Evolutionary conservation across 2,797 vertebrate genomes (phyloP).

Genomic region (Passerculus sandwichensis): DNA sequence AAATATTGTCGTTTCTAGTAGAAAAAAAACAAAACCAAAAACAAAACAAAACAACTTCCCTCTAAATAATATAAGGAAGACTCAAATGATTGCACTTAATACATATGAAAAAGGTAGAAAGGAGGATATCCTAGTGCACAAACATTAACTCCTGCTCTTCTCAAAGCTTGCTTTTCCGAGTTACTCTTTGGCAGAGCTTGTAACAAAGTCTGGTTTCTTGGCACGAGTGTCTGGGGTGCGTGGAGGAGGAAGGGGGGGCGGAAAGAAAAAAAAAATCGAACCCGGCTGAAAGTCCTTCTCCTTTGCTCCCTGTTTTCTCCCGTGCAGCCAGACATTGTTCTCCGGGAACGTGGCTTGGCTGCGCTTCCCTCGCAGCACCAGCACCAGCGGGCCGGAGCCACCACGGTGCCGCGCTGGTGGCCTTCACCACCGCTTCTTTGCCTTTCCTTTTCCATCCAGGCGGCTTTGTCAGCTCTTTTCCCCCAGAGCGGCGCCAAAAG

Average conservation of each 20-base stretch:
- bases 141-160: constrained; percentile 72
- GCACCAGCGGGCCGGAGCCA: background rate
- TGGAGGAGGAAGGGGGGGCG: background rate
- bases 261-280: background rate
- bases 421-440: constrained; percentile 31
- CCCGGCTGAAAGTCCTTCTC: constrained; percentile 45
- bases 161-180: constrained; percentile 64
- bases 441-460: background rate
- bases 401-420: background rate
- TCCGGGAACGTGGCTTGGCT: constrained; percentile 63
- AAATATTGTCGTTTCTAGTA: constrained; percentile 80
- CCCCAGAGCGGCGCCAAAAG: background rate
- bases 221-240: constrained; percentile 35
- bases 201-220: constrained; percentile 73
- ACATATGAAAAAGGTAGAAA: constrained; percentile 80
- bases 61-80: constrained; percentile 78
- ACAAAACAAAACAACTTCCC: constrained; percentile 46
- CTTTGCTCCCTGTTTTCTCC: constrained; percentile 53
- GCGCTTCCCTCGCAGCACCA: constrained; percentile 13
- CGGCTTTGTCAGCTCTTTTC: background rate
- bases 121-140: constrained; percentile 82
- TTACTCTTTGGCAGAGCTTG: constrained; percentile 86
- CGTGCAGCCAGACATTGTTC: constrained; percentile 68
- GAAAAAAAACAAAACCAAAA: constrained; percentile 40
- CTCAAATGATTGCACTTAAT: constrained; percentile 87